These are phyloP conservation scores for Coregonus ussuriensis DNA, from an alignment of 2,797 vertebrate genomes.

Conservation along the genomic window DNA sequence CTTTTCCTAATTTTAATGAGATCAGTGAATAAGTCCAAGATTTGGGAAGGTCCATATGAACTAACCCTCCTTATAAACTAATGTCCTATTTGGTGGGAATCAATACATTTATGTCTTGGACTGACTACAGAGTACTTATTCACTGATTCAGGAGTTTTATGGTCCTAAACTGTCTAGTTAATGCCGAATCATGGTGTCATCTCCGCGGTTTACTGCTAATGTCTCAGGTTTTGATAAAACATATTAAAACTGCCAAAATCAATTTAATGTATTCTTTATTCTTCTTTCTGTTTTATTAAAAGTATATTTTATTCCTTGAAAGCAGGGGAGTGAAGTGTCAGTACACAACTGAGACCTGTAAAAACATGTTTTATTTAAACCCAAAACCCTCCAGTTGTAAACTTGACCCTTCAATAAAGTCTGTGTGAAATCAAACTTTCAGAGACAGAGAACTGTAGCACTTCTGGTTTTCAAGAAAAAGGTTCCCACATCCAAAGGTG, in stretches of 20 bases:
- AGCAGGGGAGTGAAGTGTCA: background rate
- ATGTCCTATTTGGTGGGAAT: constrained; percentile 36
- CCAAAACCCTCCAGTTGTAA: background rate
- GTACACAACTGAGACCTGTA: background rate
- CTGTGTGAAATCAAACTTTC: background rate
- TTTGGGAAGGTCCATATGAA: constrained; percentile 1
- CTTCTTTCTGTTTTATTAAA: constrained; percentile 19
- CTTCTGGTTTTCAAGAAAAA: background rate
- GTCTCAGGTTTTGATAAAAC: constrained; percentile 24
- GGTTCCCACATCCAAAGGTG: background rate
- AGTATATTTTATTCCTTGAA: background rate
- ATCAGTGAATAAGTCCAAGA: constrained; percentile 12
- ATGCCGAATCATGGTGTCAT: constrained; percentile 38
- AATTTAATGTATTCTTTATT: constrained; percentile 2
- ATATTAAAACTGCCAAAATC: constrained; percentile 33
- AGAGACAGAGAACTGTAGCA: background rate
- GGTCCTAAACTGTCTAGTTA: constrained; percentile 34
- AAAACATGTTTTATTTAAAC: background rate
- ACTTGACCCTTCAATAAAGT: background rate
- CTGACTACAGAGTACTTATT: constrained; percentile 28
- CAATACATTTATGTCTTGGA: constrained; percentile 21
- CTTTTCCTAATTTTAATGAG: constrained; percentile 12
- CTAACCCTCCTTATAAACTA: constrained; percentile 26
- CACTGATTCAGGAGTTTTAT: constrained; percentile 24
- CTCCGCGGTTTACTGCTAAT: constrained; percentile 23